Evolutionary conservation across 2,888 invertebrate species (phyloP), one percentile per base, ranked within the genome.

Genomic region (Blera fallax): DNA sequence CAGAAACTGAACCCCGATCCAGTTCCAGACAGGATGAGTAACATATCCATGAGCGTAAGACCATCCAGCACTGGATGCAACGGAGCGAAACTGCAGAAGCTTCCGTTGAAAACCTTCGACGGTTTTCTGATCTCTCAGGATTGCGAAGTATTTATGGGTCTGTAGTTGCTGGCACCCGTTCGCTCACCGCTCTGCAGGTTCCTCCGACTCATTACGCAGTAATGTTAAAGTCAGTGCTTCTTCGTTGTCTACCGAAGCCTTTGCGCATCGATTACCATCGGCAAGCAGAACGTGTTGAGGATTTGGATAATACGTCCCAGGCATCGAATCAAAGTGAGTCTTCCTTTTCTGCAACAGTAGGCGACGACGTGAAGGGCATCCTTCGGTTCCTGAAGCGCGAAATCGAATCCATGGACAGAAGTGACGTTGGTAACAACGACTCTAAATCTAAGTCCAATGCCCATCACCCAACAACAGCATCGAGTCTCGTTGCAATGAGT

Each of bases 351-450:
- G 43, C 43, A 24, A 27, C 43, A 27, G 43, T 24, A 1, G 60
- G 60, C 14, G 43, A 40, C 1, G 60, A 72, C 34, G 72, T 72
- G 27, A 67, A 40, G 14, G 32, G n/a, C 16, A 60, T 72, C 1
- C 10, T 72, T 24, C 32, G 60, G 8, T 73, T 76, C 37, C 45
- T 76, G 11, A 65, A 76, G 43, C 56, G 65, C 10, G 65, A 74
- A 32, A 14, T 54, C 4, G 54, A 74, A 14, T 60, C 73, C 0
- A 11, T 62, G 10, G 50, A 73, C 1, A 45, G 18, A 45, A 76
- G 45, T 65, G 54, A 24, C 14, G 32, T 74, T 29, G 29, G 21
- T 54, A 32, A 62, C 32, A 24, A 2, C 24, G 2, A 24, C 24
- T 56, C 45, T n/a, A 58, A 50, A 29, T 14, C 40, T 40, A 54